Evolutionary conservation across 2,888 invertebrate genomes (phyloP).

Genomic region (Pycnomerus fuliginosus): DNA sequence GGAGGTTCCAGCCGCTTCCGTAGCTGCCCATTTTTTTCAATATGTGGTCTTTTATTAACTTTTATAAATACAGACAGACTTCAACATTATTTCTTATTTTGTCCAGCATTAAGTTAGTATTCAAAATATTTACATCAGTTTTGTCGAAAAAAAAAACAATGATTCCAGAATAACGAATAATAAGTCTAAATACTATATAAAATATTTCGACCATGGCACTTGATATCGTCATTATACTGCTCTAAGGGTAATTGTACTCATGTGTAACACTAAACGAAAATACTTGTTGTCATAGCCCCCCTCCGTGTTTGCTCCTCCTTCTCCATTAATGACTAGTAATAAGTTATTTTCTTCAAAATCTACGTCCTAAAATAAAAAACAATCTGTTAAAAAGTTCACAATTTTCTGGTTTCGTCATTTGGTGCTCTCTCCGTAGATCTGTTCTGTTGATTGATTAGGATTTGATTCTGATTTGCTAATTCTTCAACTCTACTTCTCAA

Average conservation of each 20-base stretch:
- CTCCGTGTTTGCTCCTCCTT: conserved; percentile 11
- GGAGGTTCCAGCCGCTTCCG: too few species aligned
- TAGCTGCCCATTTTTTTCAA: too few species aligned
- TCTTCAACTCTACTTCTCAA: conserved; percentile 45
- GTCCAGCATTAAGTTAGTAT: conserved; percentile 19
- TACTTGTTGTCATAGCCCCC: conserved; percentile 9
- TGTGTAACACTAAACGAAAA: conserved; percentile 5
- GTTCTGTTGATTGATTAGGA: conserved; percentile 28
- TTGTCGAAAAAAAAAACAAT: neutral
- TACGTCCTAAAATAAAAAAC: conserved; percentile 19
- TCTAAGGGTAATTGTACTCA: conserved; percentile 18
- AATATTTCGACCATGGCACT: conserved; percentile 17
- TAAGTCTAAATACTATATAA: neutral
- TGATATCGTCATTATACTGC: conserved; percentile 16
- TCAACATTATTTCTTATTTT: too few species aligned
- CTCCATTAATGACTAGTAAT: conserved; percentile 35
- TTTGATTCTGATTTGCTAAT: conserved; percentile 44
- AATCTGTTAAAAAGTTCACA: conserved; percentile 18
- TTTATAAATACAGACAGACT: too few species aligned
- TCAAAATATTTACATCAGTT: conserved; percentile 15
- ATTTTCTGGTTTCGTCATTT: conserved; percentile 32
- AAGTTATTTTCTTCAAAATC: conserved; percentile 29
- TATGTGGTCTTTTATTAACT: too few species aligned
- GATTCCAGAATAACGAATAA: neutral
- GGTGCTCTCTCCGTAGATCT: conserved; percentile 28